phyloP scores from a whole-genome alignment of 2,797 vertebrate genomes.

The Neomorphus geoffroyi region DNA sequence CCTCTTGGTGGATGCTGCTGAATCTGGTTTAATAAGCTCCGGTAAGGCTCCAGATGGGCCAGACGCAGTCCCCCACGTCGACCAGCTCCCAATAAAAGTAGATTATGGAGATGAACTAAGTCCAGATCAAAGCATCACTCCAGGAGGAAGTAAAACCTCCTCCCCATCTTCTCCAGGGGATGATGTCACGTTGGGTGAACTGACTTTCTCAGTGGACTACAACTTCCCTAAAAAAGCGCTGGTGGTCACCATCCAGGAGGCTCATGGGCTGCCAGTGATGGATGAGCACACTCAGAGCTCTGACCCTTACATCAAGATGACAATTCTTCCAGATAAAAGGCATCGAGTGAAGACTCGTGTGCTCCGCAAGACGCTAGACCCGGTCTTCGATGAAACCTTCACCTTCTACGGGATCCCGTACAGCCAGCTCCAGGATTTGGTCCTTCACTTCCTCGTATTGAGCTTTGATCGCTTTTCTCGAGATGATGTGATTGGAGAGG shows the following conservation, averaged over 20 bases:
- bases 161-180: constrained; percentile 88
- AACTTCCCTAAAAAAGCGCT: constrained; percentile 97
- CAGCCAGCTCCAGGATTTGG: constrained; percentile 91
- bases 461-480: constrained; percentile 97
- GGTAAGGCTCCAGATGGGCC: neutral
- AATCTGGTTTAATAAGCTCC: constrained; percentile 54
- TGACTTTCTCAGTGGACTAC: constrained; percentile 94
- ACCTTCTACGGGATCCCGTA: constrained; percentile 96
- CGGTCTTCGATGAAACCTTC: constrained; percentile 95
- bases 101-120: constrained; percentile 85
- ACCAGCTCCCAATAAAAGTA: constrained; percentile 82
- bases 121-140: constrained; percentile 85
- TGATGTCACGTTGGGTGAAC: constrained; percentile 81
- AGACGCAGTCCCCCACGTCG: constrained; percentile 43
- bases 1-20: constrained; percentile 78
- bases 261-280: constrained; percentile 88
- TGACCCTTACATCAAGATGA: constrained; percentile 97
- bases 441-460: constrained; percentile 94
- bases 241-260: constrained; percentile 93
- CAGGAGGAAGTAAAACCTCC: constrained; percentile 82
- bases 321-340: constrained; percentile 94
- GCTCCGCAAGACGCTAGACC: constrained; percentile 92
- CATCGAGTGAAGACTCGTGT: constrained; percentile 96
- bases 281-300: constrained; percentile 89
- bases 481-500: constrained; percentile 94